Evolutionary conservation across 2,797 vertebrate genomes (phyloP).

Genomic region (Hydrophis major): DNA sequence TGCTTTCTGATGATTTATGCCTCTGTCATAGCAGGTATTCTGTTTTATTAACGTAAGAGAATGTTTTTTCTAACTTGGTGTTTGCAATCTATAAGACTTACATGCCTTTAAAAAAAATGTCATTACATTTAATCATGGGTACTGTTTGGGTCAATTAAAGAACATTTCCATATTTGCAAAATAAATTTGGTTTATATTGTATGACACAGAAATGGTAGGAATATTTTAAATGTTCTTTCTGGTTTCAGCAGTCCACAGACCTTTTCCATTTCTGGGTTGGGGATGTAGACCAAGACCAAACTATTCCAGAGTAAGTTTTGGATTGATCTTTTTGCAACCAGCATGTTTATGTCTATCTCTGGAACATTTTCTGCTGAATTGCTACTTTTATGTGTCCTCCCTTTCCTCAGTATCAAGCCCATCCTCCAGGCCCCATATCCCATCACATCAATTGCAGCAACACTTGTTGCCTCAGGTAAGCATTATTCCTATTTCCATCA

Average conservation of each 20-base stretch:
- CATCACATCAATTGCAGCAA: conserved; percentile 75
- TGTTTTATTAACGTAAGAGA: background rate
- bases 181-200: background rate
- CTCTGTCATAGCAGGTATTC: background rate
- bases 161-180: background rate
- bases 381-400: background rate
- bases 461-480: conserved; percentile 21
- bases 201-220: background rate
- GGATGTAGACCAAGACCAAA: background rate
- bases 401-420: conserved; percentile 87
- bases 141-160: background rate
- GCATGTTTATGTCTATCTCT: too few relatives aligned
- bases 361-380: background rate
- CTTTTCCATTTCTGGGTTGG: conserved; percentile 31
- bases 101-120: background rate
- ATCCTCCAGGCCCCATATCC: conserved; percentile 90
- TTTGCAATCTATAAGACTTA: background rate
- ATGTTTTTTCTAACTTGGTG: background rate
- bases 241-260: conserved; percentile 10
- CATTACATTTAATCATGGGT: background rate
- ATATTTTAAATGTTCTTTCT: background rate
- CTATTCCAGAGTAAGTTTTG: conserved; percentile 25
- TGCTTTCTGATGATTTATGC: background rate
- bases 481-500: background rate
- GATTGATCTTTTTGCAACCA: background rate